A percentile compares a stretch with the other conserved stretches of the same genome.
phyloP scores from a whole-genome alignment of 2,113 vertebrate species.

The Suricata suricatta region DNA sequence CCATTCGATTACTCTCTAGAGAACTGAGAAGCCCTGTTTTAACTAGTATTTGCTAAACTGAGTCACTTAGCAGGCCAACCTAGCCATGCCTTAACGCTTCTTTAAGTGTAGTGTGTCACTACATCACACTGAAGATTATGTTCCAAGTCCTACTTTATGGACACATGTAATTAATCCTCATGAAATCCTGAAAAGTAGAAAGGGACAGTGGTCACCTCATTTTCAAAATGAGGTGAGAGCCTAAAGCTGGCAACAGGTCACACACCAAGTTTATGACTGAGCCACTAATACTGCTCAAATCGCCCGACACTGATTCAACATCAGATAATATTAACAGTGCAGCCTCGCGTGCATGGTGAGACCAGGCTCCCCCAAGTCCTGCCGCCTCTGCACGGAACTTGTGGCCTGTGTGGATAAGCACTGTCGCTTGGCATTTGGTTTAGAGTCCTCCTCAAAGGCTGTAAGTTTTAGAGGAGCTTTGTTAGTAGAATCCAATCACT shows the following conservation, averaged over 20 bases:
- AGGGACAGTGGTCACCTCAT: slow-evolving; percentile 20
- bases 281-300: background rate
- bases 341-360: accelerated
- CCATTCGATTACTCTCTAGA: background rate
- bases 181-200: background rate
- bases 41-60: background rate
- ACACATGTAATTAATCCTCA: slow-evolving; percentile 39
- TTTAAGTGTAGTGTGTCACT: background rate
- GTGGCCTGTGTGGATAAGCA: background rate
- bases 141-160: background rate
- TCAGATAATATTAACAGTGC: background rate
- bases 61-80: background rate
- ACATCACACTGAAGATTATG: background rate
- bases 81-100: background rate
- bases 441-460: background rate
- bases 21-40: background rate
- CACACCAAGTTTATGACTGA: background rate
- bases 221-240: background rate
- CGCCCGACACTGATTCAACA: background rate
- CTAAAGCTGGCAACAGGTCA: background rate
- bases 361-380: background rate
- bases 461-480: background rate
- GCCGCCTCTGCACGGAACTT: background rate
- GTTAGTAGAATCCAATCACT: background rate
- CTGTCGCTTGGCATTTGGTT: background rate